Evolutionary conservation across 2,797 vertebrate species (phyloP).

Genomic region (Anguilla obscura): DNA sequence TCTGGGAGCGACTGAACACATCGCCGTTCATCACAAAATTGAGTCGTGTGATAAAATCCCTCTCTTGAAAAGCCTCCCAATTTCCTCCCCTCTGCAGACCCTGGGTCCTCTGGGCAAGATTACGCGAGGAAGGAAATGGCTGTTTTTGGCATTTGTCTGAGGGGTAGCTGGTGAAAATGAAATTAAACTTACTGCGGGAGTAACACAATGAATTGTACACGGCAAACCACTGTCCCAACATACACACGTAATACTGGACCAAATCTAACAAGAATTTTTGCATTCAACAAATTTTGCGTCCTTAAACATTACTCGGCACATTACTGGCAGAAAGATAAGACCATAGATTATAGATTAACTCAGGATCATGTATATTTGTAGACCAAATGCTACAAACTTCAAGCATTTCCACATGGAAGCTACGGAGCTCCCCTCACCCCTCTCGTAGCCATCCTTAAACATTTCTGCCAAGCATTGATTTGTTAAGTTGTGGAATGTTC

Average conservation of each 20-base stretch:
- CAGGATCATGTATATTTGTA: neutral
- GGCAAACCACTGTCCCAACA: neutral
- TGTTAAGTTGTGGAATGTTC: neutral
- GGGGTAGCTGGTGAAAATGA: neutral
- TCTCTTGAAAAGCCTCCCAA: constrained; percentile 7
- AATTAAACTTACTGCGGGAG: neutral
- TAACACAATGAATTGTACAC: neutral
- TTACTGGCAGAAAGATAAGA: neutral
- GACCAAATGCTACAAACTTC: neutral
- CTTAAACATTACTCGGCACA: neutral
- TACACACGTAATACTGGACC: neutral
- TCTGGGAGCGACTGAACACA: neutral
- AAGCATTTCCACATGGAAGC: neutral
- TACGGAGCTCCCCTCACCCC: neutral
- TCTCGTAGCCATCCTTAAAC: neutral
- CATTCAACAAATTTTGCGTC: neutral
- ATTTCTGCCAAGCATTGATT: neutral
- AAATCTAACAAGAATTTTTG: neutral
- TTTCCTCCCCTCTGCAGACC: neutral
- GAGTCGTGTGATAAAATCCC: neutral
- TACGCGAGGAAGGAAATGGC: neutral
- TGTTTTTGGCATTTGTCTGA: neutral
- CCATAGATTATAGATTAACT: neutral
- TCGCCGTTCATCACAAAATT: neutral
- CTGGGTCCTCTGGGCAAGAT: neutral